A percentile compares a stretch with the other conserved stretches of the same genome.
Evolutionary conservation across 2,797 vertebrate species (phyloP).

Genomic region (Chrosomus eos): DNA sequence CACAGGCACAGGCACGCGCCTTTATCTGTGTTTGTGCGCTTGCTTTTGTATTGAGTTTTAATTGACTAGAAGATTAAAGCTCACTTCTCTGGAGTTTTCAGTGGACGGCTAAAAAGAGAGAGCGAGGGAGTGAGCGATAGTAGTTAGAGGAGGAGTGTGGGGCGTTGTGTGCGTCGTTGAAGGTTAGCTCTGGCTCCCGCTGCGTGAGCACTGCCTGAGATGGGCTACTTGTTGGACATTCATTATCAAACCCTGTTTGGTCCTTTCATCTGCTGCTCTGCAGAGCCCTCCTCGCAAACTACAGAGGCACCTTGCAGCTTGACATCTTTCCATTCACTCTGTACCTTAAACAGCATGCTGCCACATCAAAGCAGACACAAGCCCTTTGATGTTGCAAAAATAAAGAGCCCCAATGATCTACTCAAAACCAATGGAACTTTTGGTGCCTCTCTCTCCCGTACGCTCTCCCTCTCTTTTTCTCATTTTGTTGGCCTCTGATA

Average conservation of each 20-base stretch:
- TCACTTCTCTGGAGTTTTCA: constrained; percentile 69
- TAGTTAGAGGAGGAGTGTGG: constrained; percentile 63
- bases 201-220: constrained; percentile 76
- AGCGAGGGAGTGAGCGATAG: constrained; percentile 42
- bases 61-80: constrained; percentile 81
- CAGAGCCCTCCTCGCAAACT: constrained; percentile 96
- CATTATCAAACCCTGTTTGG: constrained; percentile 95
- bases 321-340: constrained; percentile 98
- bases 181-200: constrained; percentile 75
- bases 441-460: constrained; percentile 79
- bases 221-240: constrained; percentile 94
- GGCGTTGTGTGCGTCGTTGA: constrained; percentile 75
- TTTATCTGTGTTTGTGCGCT: constrained; percentile 50
- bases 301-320: constrained; percentile 98
- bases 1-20: background rate
- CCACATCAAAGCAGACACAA: constrained; percentile 92
- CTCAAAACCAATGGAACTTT: constrained; percentile 92
- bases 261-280: constrained; percentile 96
- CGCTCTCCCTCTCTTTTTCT: constrained; percentile 71
- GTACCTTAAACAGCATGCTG: constrained; percentile 98
- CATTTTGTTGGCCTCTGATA: constrained; percentile 30
- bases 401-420: constrained; percentile 94
- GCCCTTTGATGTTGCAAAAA: constrained; percentile 95
- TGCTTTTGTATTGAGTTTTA: constrained; percentile 72
- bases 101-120: constrained; percentile 59